Evolutionary conservation across 2,797 vertebrate species (phyloP).

Genomic region (Podargus strigoides): DNA sequence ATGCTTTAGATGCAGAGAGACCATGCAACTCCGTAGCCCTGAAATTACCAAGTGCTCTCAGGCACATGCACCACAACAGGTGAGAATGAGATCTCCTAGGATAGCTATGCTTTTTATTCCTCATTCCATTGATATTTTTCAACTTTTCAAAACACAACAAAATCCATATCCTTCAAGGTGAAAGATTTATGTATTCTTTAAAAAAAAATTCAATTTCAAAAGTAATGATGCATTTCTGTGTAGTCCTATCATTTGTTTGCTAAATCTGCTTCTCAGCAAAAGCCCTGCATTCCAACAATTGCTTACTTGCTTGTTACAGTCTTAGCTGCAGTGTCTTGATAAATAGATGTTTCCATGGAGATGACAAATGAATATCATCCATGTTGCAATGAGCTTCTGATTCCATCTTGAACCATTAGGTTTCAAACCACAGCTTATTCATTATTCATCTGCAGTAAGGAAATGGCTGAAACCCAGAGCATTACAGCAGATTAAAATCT

Average conservation of each 20-base stretch:
- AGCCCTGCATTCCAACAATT: not conserved
- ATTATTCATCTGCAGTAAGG: constrained; percentile 72
- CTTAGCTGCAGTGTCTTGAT: constrained; percentile 53
- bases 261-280: constrained; percentile 4
- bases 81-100: not conserved
- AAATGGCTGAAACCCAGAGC: constrained; percentile 58
- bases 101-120: not conserved
- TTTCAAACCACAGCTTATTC: constrained; percentile 70
- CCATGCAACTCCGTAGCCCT: rapidly evolving
- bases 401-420: constrained; percentile 74
- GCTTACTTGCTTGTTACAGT: constrained; percentile 28
- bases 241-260: not conserved
- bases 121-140: not conserved
- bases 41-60: not conserved
- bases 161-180: not conserved
- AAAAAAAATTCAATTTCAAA: not conserved
- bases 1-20: not conserved
- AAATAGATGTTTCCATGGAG: constrained; percentile 71
- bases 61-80: not conserved
- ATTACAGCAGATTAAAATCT: constrained; percentile 29
- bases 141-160: not conserved
- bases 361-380: constrained; percentile 65
- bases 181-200: not conserved
- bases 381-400: constrained; percentile 67
- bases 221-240: not conserved